Conservation (phyloP, 2,888 invertebrate genomes). For the Spicauda simplicius region DNA sequence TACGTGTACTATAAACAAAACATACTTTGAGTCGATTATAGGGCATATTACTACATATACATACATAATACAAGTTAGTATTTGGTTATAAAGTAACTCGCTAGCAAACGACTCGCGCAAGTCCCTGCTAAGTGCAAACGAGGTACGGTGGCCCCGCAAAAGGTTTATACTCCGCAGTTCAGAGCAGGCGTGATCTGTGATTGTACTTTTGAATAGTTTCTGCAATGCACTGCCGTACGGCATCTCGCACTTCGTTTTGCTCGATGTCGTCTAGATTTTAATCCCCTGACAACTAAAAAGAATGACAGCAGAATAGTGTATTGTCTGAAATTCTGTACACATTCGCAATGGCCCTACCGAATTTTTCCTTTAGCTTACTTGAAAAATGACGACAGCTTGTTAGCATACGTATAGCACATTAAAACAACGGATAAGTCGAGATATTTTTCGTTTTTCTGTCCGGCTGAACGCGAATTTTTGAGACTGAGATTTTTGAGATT, state of each 20-base stretch:
- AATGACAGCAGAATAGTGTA: slow-evolving; percentile 35
- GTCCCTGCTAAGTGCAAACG: background rate
- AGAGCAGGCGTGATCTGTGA: slow-evolving; percentile 28
- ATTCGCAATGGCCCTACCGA: slow-evolving; percentile 36
- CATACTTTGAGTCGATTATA: too few species aligned
- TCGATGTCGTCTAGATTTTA: slow-evolving; percentile 36
- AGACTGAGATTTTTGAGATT: background rate
- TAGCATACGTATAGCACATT: slow-evolving; percentile 26
- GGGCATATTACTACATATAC: too few species aligned
- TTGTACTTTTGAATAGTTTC: slow-evolving; percentile 36
- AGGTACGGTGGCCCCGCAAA: slow-evolving; percentile 12
- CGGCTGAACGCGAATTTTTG: background rate
- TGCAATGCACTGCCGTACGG: slow-evolving; percentile 21
- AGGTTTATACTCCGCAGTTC: slow-evolving; percentile 20
- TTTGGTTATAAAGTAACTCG: slow-evolving; percentile 3
- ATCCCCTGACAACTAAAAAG: slow-evolving; percentile 38
- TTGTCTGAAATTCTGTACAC: slow-evolving; percentile 35
- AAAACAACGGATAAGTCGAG: slow-evolving; percentile 28
- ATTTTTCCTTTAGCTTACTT: slow-evolving; percentile 36
- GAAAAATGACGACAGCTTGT: slow-evolving; percentile 34
- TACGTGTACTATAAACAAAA: too few species aligned
- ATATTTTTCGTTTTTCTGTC: slow-evolving; percentile 18
- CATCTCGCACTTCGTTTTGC: slow-evolving; percentile 35
- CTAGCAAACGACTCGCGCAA: too few species aligned
- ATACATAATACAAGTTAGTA: too few species aligned